Base-by-base conservation (phyloP, 2,113 vertebrate species). In the Calidris pugnax region DNA sequence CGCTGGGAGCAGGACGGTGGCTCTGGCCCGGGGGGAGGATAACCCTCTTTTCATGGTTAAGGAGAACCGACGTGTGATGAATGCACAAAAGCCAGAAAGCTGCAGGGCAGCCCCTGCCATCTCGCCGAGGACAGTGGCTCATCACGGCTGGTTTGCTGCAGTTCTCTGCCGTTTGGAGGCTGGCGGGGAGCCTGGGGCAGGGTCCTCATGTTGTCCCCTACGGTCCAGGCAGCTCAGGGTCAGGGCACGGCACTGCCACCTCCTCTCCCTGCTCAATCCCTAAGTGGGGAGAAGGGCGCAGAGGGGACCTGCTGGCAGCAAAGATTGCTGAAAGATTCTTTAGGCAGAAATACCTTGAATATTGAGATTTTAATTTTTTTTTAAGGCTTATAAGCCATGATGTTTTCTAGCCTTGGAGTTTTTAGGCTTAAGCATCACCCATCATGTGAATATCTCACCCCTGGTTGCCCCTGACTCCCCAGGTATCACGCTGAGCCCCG, bases 81-180 rank as follows among this genome's bases (percentile, higher is more conserved):
- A 72, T 53, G 73, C 67, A 50, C 3, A 41, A 24, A 28, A 75
- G 57, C 35, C 5, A 5, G 45, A 83, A 83, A 6, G 39, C 79
- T 87, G 78, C 85, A 35, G 82, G 89, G 80, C 94, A 93, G 89
- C 63, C 72, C 68, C 87, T 80, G 92, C 50, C 63, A 28, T 77
- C 68, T 33, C 55, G 6, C 16, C 3, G 51, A 63, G 69, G 35
- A 72, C n/a, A 19, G 77, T 4, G 14, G 64, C 89, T 88, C 73
- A 35, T 82, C 71, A 35, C 8, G 47, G 75, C 51, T 53, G 66
- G 14, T 77, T 77, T 95, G 77, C 91, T 89, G 87, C 26, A 1
- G 50, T n/a, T 84, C 59, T 55, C 73, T 3, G 18, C 32, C 22
- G 2, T 87, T 79, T 47, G 75, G 80, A 48, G 75, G 20, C 59